Evolutionary conservation across 1,140 invertebrate genomes (phyloP).

Genomic region (Macrostomum lignano): DNA sequence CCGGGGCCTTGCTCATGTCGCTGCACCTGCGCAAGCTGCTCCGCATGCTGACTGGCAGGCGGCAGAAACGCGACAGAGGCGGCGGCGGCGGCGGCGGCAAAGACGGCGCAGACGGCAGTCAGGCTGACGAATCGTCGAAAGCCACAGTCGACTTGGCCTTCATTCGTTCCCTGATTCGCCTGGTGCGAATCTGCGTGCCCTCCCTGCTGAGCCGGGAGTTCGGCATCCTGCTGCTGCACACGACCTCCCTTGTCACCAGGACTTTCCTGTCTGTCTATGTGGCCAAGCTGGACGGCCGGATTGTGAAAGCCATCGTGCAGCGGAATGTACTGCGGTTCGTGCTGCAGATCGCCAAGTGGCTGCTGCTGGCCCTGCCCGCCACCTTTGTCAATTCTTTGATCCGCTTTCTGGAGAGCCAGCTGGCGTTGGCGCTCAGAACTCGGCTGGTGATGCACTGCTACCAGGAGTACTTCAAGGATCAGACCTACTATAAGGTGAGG

Average conservation of each 20-base stretch:
- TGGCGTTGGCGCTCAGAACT: constrained; percentile 63
- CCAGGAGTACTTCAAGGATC: constrained; percentile 67
- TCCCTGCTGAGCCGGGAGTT: too few relatives aligned
- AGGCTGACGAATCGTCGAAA: too few relatives aligned
- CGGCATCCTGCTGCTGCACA: constrained; percentile 49
- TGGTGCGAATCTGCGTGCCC: too few relatives aligned
- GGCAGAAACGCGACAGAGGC: too few relatives aligned
- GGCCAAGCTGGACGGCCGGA: constrained; percentile 65
- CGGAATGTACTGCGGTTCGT: constrained; percentile 49
- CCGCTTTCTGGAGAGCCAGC: constrained; percentile 59
- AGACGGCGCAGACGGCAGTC: too few relatives aligned
- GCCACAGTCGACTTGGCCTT: too few relatives aligned
- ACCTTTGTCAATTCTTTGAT: constrained; percentile 92
- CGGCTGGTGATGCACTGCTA: constrained; percentile 68
- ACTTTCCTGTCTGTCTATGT: constrained; percentile 91
- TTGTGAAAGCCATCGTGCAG: constrained; percentile 77
- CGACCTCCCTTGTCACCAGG: constrained; percentile 50
- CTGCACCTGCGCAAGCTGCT: too few relatives aligned
- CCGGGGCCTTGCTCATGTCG: too few relatives aligned
- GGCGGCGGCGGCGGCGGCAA: too few relatives aligned
- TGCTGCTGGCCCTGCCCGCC: constrained; percentile 68
- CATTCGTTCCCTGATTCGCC: too few relatives aligned
- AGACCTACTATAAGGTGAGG: constrained; percentile 63
- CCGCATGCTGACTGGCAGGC: too few relatives aligned
- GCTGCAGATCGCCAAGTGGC: constrained; percentile 53